These are phyloP conservation scores for Epinephelus lanceolatus DNA, from an alignment of 2,113 vertebrate species.

Conservation along the genomic window DNA sequence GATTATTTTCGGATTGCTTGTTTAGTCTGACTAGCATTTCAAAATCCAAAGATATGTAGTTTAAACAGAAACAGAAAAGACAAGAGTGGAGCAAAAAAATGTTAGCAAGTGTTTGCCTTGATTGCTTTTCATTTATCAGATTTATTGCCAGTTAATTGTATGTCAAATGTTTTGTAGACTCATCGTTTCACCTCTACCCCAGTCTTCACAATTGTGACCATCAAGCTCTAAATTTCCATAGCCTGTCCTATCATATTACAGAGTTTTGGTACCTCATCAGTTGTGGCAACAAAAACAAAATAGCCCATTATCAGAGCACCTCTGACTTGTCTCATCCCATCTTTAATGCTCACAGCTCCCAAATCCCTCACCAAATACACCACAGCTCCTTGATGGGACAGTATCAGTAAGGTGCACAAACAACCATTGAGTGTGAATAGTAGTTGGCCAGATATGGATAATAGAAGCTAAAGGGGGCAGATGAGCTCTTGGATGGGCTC, in stretches of 20 bases:
- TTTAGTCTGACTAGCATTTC: neutral
- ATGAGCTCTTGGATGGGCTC: slow-evolving; percentile 3
- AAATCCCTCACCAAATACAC: neutral
- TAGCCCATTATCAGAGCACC: neutral
- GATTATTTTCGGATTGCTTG: neutral
- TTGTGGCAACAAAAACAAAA: neutral
- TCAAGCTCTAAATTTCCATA: neutral
- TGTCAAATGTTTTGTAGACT: neutral
- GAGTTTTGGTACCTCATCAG: neutral
- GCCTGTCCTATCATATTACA: neutral
- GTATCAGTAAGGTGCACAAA: slow-evolving; percentile 28
- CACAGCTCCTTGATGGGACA: slow-evolving; percentile 15
- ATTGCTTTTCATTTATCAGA: neutral
- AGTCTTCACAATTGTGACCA: neutral
- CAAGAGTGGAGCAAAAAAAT: neutral
- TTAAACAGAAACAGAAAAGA: neutral
- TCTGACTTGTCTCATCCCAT: slow-evolving; percentile 7
- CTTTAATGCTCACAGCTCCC: slow-evolving; percentile 15
- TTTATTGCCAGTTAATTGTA: neutral
- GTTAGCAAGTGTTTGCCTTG: neutral
- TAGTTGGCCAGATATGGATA: slow-evolving; percentile 4
- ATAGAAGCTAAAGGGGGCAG: slow-evolving; percentile 9
- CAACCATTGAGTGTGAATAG: slow-evolving; percentile 1
- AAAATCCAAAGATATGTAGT: neutral
- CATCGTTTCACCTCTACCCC: neutral